Evolutionary conservation across 2,888 invertebrate species (phyloP), one percentile per base, ranked within the genome.

Genomic region (Drosophila atripex): DNA sequence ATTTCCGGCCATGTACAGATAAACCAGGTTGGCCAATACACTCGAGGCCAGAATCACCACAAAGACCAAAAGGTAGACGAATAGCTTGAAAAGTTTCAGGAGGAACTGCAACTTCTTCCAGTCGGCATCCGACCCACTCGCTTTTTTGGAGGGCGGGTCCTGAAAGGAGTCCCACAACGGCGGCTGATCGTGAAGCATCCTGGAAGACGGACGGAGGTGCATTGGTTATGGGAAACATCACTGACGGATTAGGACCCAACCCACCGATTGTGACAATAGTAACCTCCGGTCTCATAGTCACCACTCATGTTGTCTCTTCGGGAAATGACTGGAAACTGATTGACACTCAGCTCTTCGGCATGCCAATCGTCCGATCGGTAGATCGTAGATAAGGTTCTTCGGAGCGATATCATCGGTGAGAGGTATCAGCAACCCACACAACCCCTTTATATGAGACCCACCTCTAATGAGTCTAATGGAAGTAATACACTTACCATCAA

Each of bases 101-200:
- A 94, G 92, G 56, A 92, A 86, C 49, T 94, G 94, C 53, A 96
- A 92, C 91, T 94, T 94, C 73, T 92, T 93, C 89, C 90, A 90
- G 57, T 93, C 93, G 14, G 93, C 94, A 92, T 94, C 94, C 1
- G 96, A 96, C 41, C 95, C 95, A 38, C 93, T 93, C 71, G 94
- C 93, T 69, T 93, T 93, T 89, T 94, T 93, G 54, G 94, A 93
- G 0, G 96, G 96, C 9, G 95, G 93, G 80, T 95, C 94, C 84
- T 95, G 93, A 90, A 97, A 97, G 12, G 95, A 93, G 88, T 97
- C 95, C 97, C 97, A 97, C 92, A 94, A 93, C 88, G 94, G 93
- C 7, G 86, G 88, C 51, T 86, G 90, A 30, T 90, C 90, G 30
- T 76, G 76, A 28, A 46, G 7, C 47, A 76, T 88, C 23, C 89